A percentile compares a stretch with the other conserved stretches of the same genome.
These are phyloP conservation scores for Drosophila athabasca DNA, from an alignment of 1,140 invertebrate species.

Conservation along the genomic window DNA sequence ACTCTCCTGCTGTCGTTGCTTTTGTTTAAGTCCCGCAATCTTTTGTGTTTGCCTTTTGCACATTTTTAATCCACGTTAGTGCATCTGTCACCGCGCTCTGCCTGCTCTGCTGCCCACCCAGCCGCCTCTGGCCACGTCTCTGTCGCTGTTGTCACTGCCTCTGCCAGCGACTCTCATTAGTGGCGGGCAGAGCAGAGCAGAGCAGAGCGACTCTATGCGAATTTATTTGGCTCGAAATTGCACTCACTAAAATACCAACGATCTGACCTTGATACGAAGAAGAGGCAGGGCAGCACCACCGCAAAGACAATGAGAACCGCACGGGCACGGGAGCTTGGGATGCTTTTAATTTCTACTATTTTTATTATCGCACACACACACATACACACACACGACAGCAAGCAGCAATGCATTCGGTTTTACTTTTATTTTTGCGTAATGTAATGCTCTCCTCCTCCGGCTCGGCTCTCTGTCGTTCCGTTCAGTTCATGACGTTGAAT, in stretches of 20 bases:
- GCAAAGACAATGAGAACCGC: no score
- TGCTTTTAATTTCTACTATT: no score
- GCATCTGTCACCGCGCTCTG: constrained; percentile 48
- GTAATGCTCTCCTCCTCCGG: background rate
- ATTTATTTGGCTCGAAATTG: constrained; percentile 1
- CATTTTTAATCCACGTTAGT: constrained; percentile 57
- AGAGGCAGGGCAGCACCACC: no score
- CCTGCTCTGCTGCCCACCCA: constrained; percentile 2
- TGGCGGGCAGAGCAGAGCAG: background rate
- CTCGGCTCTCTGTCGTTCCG: no score
- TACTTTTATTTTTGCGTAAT: constrained; percentile 3
- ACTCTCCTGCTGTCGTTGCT: constrained; percentile 3
- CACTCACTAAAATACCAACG: constrained; percentile 2
- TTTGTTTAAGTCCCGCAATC: constrained; percentile 27
- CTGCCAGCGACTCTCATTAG: constrained; percentile 5
- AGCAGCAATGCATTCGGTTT: background rate
- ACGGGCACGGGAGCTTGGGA: no score
- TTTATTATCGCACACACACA: no score
- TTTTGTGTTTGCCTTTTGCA: constrained; percentile 47
- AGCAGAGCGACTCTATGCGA: constrained; percentile 1
- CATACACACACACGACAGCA: background rate
- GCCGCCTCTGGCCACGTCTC: constrained; percentile 26
- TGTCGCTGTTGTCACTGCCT: constrained; percentile 15
- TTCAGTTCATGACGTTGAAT: constrained; percentile 35
- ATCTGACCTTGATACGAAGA: no score